Percentiles rank a stretch among this genome's conserved stretches.
These are phyloP conservation scores for Anagyrus pseudococci DNA, from an alignment of 2,888 invertebrate species.

Conservation along the genomic window DNA sequence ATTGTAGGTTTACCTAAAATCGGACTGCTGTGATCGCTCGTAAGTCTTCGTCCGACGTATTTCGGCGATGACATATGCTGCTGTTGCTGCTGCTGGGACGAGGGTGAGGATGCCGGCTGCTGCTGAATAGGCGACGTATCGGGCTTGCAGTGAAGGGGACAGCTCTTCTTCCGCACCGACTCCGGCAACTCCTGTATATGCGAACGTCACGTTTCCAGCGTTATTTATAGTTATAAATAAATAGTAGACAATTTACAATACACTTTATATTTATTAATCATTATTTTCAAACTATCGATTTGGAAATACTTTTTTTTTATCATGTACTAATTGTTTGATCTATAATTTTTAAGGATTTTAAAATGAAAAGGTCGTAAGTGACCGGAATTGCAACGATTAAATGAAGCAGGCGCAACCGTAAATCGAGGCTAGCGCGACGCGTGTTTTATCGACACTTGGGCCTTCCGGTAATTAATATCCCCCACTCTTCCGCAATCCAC, in stretches of 20 bases:
- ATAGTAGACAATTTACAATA: background rate
- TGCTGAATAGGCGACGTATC: constrained; percentile 34
- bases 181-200: constrained; percentile 44
- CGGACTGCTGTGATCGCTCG: constrained; percentile 42
- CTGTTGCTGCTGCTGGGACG: constrained; percentile 44
- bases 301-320: background rate
- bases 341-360: too few species aligned
- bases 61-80: constrained; percentile 25
- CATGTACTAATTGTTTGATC: too few species aligned
- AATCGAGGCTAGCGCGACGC: too few species aligned
- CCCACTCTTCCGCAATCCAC: too few species aligned
- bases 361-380: too few species aligned
- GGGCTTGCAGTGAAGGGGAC: constrained; percentile 47
- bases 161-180: constrained; percentile 46
- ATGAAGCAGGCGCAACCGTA: too few species aligned
- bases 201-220: background rate
- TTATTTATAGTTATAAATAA: background rate
- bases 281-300: background rate
- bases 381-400: too few species aligned
- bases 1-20: constrained; percentile 44
- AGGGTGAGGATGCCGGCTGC: too few species aligned
- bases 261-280: background rate
- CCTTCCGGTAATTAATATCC: too few species aligned
- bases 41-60: constrained; percentile 38
- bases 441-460: too few species aligned